Evolutionary conservation across 2,888 invertebrate genomes (phyloP).

Genomic region (Laothoe populi): DNA sequence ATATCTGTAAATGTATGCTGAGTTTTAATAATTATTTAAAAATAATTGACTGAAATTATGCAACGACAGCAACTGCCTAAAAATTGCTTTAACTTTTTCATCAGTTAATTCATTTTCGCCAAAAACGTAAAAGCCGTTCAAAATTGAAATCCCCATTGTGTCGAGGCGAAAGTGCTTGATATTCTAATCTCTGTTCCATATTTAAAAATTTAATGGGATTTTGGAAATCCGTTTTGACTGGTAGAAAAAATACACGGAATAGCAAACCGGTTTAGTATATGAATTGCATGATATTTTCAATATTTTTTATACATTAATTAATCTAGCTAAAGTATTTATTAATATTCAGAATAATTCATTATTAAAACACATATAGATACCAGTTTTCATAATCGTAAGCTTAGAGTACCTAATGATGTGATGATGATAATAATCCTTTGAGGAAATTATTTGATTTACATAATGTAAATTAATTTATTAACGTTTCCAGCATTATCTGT

Average conservation of each 20-base stretch:
- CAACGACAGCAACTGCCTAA: not conserved
- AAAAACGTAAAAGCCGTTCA: constrained; percentile 7
- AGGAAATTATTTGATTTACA: not conserved
- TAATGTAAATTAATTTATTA: not conserved
- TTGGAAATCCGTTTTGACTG: not conserved
- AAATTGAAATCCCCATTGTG: constrained; percentile 3
- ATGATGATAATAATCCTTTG: too few relatives aligned
- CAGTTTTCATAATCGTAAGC: too few relatives aligned
- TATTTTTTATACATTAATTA: not conserved
- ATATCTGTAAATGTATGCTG: too few relatives aligned
- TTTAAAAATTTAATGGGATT: constrained; percentile 4
- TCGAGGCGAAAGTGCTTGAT: not conserved
- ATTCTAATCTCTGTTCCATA: constrained; percentile 7
- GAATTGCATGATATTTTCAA: not conserved
- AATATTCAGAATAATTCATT: too few relatives aligned
- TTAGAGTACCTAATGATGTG: too few relatives aligned
- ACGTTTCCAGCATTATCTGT: constrained; percentile 5
- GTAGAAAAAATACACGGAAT: not conserved
- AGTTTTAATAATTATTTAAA: too few relatives aligned
- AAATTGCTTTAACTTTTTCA: not conserved
- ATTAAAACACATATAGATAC: too few relatives aligned
- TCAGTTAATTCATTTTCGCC: constrained; percentile 4
- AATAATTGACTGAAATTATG: too few relatives aligned
- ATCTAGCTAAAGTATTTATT: too few relatives aligned
- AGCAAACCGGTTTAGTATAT: too few relatives aligned